Conservation (phyloP, 2,113 vertebrate species). For the Bettongia penicillata region DNA sequence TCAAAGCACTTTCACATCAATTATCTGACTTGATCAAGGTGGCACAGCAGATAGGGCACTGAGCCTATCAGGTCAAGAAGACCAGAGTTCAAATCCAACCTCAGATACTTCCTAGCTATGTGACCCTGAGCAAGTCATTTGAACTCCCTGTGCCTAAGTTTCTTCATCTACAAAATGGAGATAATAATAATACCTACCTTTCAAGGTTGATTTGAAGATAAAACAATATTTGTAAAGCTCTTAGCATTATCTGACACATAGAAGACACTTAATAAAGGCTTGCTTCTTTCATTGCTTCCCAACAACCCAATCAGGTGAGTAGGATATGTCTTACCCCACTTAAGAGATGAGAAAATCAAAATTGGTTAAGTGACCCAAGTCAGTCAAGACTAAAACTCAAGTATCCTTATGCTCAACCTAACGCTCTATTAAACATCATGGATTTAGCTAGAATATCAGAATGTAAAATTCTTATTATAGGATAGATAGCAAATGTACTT, state of each 20-base stretch:
- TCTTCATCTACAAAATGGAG: background rate
- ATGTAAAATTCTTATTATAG: background rate
- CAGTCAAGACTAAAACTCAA: background rate
- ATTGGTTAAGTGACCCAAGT: background rate
- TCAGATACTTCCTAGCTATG: background rate
- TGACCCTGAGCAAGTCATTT: background rate
- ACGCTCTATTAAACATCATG: background rate
- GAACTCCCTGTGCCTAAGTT: background rate
- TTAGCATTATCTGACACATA: background rate
- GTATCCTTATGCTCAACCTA: background rate
- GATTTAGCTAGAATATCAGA: background rate
- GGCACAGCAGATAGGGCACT: background rate
- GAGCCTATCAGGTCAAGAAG: background rate
- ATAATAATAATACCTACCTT: background rate
- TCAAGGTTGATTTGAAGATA: background rate
- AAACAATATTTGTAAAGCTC: background rate
- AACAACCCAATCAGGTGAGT: background rate
- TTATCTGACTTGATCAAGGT: background rate
- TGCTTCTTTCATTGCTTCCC: background rate
- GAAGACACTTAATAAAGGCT: background rate
- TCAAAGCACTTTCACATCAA: conserved; percentile 33
- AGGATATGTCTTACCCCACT: background rate
- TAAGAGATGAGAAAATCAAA: background rate
- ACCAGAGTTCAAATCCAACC: background rate
- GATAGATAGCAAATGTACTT: background rate